Percentiles rank a stretch among this genome's conserved stretches.
Conservation (phyloP, 2,113 vertebrate genomes). For the Xenopus laevis region DNA sequence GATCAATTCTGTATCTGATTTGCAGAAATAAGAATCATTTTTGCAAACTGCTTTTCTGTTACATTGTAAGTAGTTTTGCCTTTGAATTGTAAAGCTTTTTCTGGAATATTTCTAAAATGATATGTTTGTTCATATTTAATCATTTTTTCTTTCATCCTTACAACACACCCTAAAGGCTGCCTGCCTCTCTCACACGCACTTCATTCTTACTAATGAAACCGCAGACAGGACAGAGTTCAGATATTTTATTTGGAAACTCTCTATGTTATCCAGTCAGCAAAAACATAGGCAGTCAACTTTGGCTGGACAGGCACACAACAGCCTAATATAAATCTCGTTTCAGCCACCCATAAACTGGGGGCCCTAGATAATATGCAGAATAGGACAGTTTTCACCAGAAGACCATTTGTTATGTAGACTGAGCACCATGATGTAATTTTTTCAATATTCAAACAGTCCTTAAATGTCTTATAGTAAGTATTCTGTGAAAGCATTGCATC, state of each 20-base stretch:
- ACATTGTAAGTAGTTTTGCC: too few species aligned
- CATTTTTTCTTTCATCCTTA: too few species aligned
- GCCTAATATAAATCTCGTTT: conserved; percentile 8
- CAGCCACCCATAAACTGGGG: conserved; percentile 33
- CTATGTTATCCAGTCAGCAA: conserved; percentile 44
- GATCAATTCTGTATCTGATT: too few species aligned
- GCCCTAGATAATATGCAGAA: conserved; percentile 28
- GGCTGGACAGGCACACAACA: conserved; percentile 32
- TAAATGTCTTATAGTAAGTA: too few species aligned
- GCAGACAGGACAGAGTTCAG: conserved; percentile 42
- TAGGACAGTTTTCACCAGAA: conserved; percentile 17
- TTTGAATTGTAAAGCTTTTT: too few species aligned
- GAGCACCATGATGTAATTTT: too few species aligned
- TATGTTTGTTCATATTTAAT: too few species aligned
- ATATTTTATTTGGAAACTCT: conserved; percentile 44
- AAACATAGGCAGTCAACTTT: conserved; percentile 40
- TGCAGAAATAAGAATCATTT: too few species aligned
- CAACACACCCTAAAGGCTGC: conserved; percentile 1
- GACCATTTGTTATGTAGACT: conserved; percentile 2
- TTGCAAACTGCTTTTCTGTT: too few species aligned
- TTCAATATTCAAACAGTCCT: too few species aligned
- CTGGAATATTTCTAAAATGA: too few species aligned
- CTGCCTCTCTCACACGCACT: conserved; percentile 16
- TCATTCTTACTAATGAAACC: conserved; percentile 37
- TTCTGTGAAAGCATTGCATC: conserved; percentile 1